Base-by-base conservation (phyloP, 2,113 vertebrate genomes). In the Orycteropus afer region DNA sequence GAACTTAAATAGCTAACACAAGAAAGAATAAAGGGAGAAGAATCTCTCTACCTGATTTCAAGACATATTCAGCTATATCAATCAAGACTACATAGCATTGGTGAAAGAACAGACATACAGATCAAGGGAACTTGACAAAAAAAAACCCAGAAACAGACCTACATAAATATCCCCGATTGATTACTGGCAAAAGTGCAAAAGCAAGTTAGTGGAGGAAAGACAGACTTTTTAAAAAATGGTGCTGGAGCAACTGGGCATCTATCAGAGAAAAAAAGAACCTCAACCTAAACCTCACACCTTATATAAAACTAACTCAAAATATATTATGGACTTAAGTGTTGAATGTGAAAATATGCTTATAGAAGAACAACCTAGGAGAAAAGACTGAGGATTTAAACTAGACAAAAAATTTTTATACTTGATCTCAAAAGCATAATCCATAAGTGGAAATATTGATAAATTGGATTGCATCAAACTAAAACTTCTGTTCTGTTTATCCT, bases 321-420 rank as follows among this genome's bases (percentile, higher is more conserved):
- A 51, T 20, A 42, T 59, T n/a, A 94, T 45, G 11, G 55, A 67
- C 17, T 83, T 74, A 93, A 67, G 57, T 86, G 7, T 83, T 95
- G 91, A 93, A 95, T n/a, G 95, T 79, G 79, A 84, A 94, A 92
- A 59, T 90, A 42, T 32, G 3, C 73, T 86, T 77, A 87, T 65
- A 76, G 7, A 32, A 65, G 74, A 90, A 89, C 18, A 69, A 59
- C 29, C 67, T 69, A 88, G 27, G 69, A 79, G 84, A 63, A 93
- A 87, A 86, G 65, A 18, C 76, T 93, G 32, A 89, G 49, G 78
- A 95, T 81, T 23, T 55, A 92, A 89, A 57, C 53, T 77, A 82
- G 13, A n/a, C 51, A 67, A 79, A 76, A 29, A 80, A 3, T 69
- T 95, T 40, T 85, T 74, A 83, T 1, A 92, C 12, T 82, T 90